These are phyloP conservation scores for Eurytoma adleriae DNA, from an alignment of 2,888 invertebrate genomes.

Conservation along the genomic window DNA sequence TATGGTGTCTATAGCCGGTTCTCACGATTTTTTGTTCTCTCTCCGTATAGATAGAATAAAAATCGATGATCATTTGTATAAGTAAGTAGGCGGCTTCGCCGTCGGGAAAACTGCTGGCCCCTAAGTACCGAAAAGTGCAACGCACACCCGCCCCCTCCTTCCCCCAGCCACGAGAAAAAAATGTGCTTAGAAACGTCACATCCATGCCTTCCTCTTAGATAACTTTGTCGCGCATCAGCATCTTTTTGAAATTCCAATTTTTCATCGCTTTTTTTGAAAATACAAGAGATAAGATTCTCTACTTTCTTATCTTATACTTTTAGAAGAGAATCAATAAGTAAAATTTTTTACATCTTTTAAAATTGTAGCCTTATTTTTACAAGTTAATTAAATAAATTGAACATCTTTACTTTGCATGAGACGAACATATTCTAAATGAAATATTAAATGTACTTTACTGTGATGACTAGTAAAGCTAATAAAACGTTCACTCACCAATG, in stretches of 20 bases:
- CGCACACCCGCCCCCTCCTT: slow-evolving; percentile 3
- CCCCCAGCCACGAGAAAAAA: background rate
- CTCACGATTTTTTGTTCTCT: slow-evolving; percentile 24
- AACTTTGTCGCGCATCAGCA: slow-evolving; percentile 42
- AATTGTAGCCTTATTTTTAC: no score
- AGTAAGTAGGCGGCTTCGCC: slow-evolving; percentile 43
- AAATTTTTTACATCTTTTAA: background rate
- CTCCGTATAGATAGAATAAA: slow-evolving; percentile 24
- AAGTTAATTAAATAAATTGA: no score
- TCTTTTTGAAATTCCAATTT: slow-evolving; percentile 37
- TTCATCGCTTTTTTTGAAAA: slow-evolving; percentile 24
- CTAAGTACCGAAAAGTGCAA: slow-evolving; percentile 45
- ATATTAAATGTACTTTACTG: no score
- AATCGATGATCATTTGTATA: slow-evolving; percentile 55
- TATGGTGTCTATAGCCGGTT: slow-evolving; percentile 26
- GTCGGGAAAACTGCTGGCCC: slow-evolving; percentile 11
- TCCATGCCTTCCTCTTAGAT: slow-evolving; percentile 42
- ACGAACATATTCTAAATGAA: no score
- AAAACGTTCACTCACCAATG: no score
- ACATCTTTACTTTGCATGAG: no score
- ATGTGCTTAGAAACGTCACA: slow-evolving; percentile 36
- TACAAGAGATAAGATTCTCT: background rate
- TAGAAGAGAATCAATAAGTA: background rate
- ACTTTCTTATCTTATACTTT: background rate
- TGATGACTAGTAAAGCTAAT: no score